Conservation (phyloP, 1,140 invertebrate genomes). For the Pseudomyrmex flavicornis region DNA sequence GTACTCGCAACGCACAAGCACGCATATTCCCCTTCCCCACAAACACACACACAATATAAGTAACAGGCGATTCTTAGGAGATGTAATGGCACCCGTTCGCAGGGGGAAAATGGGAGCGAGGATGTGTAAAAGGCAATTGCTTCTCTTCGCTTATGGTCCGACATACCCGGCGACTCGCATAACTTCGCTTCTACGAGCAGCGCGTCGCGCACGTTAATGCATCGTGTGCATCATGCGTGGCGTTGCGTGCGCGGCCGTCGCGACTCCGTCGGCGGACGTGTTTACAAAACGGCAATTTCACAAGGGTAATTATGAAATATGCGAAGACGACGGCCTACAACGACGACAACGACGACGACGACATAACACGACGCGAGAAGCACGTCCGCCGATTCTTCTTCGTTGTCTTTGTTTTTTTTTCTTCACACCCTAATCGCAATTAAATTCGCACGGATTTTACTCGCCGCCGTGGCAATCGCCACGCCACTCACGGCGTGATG, state of each 20-base stretch:
- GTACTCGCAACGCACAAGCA: constrained; percentile 2
- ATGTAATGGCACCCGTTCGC: constrained; percentile 77
- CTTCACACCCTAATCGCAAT: constrained; percentile 41
- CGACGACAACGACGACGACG: background rate
- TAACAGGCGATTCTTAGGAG: constrained; percentile 76
- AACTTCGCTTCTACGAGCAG: constrained; percentile 68
- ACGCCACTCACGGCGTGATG: constrained; percentile 42
- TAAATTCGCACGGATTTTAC: constrained; percentile 34
- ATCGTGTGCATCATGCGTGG: constrained; percentile 53
- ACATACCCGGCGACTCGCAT: constrained; percentile 76
- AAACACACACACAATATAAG: background rate
- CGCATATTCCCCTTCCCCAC: background rate
- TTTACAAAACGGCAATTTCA: constrained; percentile 61
- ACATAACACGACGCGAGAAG: background rate
- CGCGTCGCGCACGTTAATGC: constrained; percentile 70
- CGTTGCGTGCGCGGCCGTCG: constrained; percentile 31
- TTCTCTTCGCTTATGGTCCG: constrained; percentile 80
- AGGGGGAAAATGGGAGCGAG: constrained; percentile 79
- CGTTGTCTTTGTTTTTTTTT: background rate
- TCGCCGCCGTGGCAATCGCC: constrained; percentile 33
- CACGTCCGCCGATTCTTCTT: constrained; percentile 34
- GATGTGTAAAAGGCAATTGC: constrained; percentile 84
- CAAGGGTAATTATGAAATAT: constrained; percentile 59
- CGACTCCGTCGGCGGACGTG: constrained; percentile 44
- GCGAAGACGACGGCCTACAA: constrained; percentile 19